A percentile compares a stretch with the other conserved stretches of the same genome.
These are phyloP conservation scores for Macrosiphum euphorbiae DNA, from an alignment of 2,888 invertebrate genomes.

Conservation along the genomic window DNA sequence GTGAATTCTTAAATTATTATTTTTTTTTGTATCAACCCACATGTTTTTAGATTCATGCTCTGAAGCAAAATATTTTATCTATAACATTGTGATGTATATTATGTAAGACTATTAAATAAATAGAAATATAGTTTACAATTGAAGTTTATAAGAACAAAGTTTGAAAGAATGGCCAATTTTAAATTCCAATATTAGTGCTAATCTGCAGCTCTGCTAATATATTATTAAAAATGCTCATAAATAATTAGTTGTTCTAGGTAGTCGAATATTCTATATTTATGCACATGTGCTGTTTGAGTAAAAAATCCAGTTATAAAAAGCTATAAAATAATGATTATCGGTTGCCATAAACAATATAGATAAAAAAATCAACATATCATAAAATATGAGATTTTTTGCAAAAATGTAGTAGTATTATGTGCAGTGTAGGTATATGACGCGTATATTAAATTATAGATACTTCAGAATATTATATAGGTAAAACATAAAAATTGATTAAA, in stretches of 20 bases:
- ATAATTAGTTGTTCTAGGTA: background rate
- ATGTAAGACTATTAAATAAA: background rate
- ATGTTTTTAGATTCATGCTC: background rate
- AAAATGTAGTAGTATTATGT: background rate
- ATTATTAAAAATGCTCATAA: background rate
- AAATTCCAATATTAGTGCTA: background rate
- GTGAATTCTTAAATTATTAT: too few relatives aligned
- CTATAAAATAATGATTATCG: background rate
- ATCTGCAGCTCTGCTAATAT: background rate
- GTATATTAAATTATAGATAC: background rate
- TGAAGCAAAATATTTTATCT: background rate
- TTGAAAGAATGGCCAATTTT: background rate
- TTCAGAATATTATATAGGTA: background rate
- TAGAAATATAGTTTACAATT: background rate
- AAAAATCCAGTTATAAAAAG: background rate
- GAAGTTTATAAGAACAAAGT: background rate
- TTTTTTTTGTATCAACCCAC: background rate
- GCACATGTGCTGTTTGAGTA: background rate
- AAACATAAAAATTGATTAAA: conserved; percentile 6
- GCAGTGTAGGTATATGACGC: background rate
- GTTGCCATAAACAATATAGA: background rate
- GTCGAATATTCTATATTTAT: background rate
- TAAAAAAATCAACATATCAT: background rate
- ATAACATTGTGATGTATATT: background rate
- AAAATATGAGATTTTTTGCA: background rate